These are phyloP conservation scores for Aradus depressus DNA, from an alignment of 2,888 invertebrate species.

Conservation along the genomic window DNA sequence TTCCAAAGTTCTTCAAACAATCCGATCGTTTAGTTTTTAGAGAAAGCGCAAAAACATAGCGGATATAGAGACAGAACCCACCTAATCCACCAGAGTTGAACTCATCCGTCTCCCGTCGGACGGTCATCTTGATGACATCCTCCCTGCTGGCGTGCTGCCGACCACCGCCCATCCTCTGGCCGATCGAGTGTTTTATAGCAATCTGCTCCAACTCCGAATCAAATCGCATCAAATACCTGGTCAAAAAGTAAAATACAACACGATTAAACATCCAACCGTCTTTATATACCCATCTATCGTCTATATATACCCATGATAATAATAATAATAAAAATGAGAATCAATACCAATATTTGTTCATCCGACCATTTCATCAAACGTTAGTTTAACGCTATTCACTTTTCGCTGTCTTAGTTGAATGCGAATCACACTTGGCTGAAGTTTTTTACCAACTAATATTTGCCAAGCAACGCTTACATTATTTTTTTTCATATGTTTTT, in stretches of 20 bases:
- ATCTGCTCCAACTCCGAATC: slow-evolving; percentile 72
- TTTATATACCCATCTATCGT: slow-evolving; percentile 15
- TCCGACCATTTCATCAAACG: no score
- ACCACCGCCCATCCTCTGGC: slow-evolving; percentile 52
- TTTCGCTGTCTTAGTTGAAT: no score
- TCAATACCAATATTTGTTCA: no score
- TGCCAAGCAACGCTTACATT: no score
- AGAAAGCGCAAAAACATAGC: not conserved
- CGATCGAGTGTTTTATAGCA: slow-evolving; percentile 62
- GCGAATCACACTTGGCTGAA: no score
- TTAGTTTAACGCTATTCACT: no score
- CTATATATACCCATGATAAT: not conserved
- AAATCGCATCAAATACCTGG: slow-evolving; percentile 51
- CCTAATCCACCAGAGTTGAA: slow-evolving; percentile 62
- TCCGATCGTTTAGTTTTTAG: no score
- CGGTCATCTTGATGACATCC: slow-evolving; percentile 63
- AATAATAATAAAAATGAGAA: no score
- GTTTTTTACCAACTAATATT: no score
- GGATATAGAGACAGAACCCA: slow-evolving; percentile 28
- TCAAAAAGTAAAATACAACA: no score
- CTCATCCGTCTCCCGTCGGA: slow-evolving; percentile 60
- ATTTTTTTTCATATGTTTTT: no score
- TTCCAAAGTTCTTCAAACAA: no score
- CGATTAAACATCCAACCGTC: not conserved
- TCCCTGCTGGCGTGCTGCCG: slow-evolving; percentile 70